A percentile compares a stretch with the other conserved stretches of the same genome.
Evolutionary conservation across 1,140 invertebrate genomes (phyloP).

Genomic region (Drosophila persimilis): DNA sequence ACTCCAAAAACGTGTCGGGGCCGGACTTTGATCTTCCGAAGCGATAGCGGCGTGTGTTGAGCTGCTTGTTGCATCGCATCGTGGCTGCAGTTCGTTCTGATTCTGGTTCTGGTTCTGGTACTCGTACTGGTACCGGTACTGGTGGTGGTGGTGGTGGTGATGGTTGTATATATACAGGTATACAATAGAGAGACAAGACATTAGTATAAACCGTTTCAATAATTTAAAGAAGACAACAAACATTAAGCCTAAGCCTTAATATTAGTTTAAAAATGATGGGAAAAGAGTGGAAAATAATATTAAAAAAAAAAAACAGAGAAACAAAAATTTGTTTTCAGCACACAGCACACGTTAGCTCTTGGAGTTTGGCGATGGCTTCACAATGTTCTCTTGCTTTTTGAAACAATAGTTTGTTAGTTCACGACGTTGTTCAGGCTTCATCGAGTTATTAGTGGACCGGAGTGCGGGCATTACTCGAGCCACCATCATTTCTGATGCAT

Average conservation of each 20-base stretch:
- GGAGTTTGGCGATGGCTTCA: slow-evolving; percentile 11
- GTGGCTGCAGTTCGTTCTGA: slow-evolving; percentile 18
- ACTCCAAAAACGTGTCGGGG: background rate
- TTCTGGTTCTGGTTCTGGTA: slow-evolving; percentile 9
- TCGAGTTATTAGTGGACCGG: slow-evolving; percentile 11
- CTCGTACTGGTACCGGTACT: background rate
- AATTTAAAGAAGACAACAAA: slow-evolving; percentile 77
- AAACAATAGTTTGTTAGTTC: slow-evolving; percentile 16
- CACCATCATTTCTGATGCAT: slow-evolving; percentile 4
- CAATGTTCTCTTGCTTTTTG: slow-evolving; percentile 18
- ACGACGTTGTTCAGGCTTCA: slow-evolving; percentile 16
- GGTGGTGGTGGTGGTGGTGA: slow-evolving; percentile 26
- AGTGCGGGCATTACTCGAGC: background rate
- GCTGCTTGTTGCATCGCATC: slow-evolving; percentile 5
- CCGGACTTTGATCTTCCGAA: background rate
- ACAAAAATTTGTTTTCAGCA: slow-evolving; percentile 20
- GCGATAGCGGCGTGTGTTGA: slow-evolving; percentile 5
- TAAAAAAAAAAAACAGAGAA: slow-evolving; percentile 41
- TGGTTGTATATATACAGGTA: slow-evolving; percentile 74
- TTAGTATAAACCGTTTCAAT: slow-evolving; percentile 70
- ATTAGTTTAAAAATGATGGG: slow-evolving; percentile 55
- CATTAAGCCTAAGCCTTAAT: slow-evolving; percentile 66
- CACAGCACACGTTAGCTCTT: slow-evolving; percentile 8
- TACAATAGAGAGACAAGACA: slow-evolving; percentile 80
- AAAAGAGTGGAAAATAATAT: slow-evolving; percentile 14